A percentile compares a stretch with the other conserved stretches of the same genome.
Conservation (phyloP, 1,140 invertebrate species). For the Ruditapes philippinarum region DNA sequence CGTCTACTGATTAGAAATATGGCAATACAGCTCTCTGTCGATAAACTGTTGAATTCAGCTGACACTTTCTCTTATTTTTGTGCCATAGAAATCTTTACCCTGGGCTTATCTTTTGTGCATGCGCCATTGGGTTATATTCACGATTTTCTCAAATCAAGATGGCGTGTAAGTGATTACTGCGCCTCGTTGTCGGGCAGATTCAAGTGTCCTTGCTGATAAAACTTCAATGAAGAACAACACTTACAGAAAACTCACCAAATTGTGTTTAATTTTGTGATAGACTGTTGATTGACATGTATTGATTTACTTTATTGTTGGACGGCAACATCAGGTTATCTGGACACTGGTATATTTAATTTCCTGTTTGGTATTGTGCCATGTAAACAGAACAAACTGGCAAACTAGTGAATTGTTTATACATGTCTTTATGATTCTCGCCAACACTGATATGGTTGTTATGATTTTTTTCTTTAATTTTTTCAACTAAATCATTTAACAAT, state of each 20-base stretch:
- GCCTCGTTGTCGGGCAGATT: background rate
- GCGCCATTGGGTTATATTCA: background rate
- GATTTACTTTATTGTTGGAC: background rate
- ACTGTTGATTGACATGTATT: constrained; percentile 12
- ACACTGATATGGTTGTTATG: too few species aligned
- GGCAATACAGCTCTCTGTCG: background rate
- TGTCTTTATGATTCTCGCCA: too few species aligned
- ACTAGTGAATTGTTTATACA: too few species aligned
- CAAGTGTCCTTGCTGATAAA: constrained; percentile 33
- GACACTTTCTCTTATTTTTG: background rate
- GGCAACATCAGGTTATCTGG: background rate
- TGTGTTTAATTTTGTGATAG: background rate
- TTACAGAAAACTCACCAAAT: background rate
- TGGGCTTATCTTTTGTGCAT: constrained; percentile 4
- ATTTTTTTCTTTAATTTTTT: too few species aligned
- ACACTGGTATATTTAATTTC: constrained; percentile 28
- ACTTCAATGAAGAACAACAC: background rate
- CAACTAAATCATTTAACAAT: too few species aligned
- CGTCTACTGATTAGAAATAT: constrained; percentile 1
- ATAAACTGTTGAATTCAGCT: constrained; percentile 8
- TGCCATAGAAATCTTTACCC: background rate
- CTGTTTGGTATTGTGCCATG: constrained; percentile 13
- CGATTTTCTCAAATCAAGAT: background rate
- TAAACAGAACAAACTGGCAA: too few species aligned
- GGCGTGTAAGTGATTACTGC: background rate